Evolutionary conservation across 2,113 vertebrate genomes (phyloP), one percentile per base, ranked within the genome.

Genomic region (Oreochromis niloticus): DNA sequence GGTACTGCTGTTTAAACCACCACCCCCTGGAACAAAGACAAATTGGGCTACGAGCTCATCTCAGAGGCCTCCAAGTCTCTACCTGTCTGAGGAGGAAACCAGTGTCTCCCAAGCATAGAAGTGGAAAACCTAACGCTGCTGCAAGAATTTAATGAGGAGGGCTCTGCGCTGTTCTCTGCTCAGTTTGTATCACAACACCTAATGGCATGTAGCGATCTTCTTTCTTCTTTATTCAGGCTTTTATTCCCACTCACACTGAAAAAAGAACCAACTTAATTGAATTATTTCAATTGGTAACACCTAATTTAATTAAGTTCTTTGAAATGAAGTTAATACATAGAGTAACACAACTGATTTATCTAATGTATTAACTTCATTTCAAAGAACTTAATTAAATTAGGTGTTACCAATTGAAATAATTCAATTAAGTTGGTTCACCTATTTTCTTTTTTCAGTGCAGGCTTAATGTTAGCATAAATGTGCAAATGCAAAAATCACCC

Each of bases 131-230:
- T 92, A 96, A 95, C 54, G 84, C 85, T 88, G 92, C 93, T 93
- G 94, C 93, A 91, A 92, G 89, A 95, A 92, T 96, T 95, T 96
- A 96, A 96, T 96, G 95, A 96, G 93, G 86, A 92, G 91, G 91
- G 54, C 81, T 94, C 73, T 88, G 86, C 88, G 41, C 87, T 83
- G 82, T 85, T 91, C 86, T 63, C 78, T 36, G 39, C 89, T 93
- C 91, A 87, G 85, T 86, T 81, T 88, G 89, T 94, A 92, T 95
- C 93, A 94, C 91, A 94, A 95, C 87, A 84, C 89, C 91, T 87
- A 89, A 87, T 89, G 92, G 85, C 93, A 94, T 90, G 89, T 91
- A 84, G 61, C 85, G 84, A 87, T 91, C 91, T 83, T 89, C 86
- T 83, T 84, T 86, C 78, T 85, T 85, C 80, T 90, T 93, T 80